Percentiles rank a stretch among this genome's conserved stretches.
These are phyloP conservation scores for Automeris io DNA, from an alignment of 2,888 invertebrate genomes.

Conservation along the genomic window DNA sequence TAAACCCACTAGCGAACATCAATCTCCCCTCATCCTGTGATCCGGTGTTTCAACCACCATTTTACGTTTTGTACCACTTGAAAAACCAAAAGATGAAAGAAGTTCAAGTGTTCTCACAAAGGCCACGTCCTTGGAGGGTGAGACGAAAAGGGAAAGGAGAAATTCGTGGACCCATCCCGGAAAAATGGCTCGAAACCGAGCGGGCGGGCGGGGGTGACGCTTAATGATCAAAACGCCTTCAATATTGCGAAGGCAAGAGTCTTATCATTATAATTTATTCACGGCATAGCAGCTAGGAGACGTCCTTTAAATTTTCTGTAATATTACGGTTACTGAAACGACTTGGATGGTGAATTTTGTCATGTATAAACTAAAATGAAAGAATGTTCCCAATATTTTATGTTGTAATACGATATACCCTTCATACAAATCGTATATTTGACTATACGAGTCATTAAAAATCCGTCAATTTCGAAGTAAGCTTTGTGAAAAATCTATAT, in stretches of 20 bases:
- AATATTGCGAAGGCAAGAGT: slow-evolving; percentile 64
- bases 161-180: slow-evolving; percentile 38
- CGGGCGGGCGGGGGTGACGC: slow-evolving; percentile 33
- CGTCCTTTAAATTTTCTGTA: slow-evolving; percentile 16
- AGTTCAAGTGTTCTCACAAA: slow-evolving; percentile 48
- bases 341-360: neutral
- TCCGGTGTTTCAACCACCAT: slow-evolving; percentile 28
- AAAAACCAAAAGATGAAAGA: slow-evolving; percentile 56
- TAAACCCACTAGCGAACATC: slow-evolving; percentile 11
- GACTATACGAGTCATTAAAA: no score
- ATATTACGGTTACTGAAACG: slow-evolving; percentile 11
- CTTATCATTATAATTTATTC: slow-evolving; percentile 75
- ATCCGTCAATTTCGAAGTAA: no score
- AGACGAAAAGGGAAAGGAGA: slow-evolving; percentile 37
- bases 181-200: slow-evolving; percentile 51
- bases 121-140: slow-evolving; percentile 36
- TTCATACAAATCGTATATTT: no score
- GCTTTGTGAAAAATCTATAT: no score
- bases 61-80: slow-evolving; percentile 38
- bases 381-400: no score
- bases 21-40: slow-evolving; percentile 20
- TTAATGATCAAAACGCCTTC: slow-evolving; percentile 71
- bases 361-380: neutral
- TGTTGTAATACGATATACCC: no score
- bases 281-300: slow-evolving; percentile 47